Evolutionary conservation across 2,797 vertebrate genomes (phyloP), one percentile per base, ranked within the genome.

Genomic region (Coendou prehensilis): DNA sequence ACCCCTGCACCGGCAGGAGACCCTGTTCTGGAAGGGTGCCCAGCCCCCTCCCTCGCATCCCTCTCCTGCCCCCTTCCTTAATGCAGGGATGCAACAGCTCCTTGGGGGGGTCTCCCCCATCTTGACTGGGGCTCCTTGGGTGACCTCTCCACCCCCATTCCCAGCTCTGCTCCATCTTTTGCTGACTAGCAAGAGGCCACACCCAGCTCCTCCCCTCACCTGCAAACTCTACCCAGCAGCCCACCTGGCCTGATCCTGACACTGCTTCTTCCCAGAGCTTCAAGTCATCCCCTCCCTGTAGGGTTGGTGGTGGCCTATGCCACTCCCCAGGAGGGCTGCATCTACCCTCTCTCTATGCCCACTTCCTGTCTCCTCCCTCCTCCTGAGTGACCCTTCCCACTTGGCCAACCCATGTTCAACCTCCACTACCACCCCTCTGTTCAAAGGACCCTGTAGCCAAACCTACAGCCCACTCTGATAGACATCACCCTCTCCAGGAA

Each of bases 401-500:
- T 13, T 0, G 0, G 41, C 5, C 2, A 26, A 52, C 33, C 56
- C 15, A 17, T 5, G 9, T 6, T 15, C n/a, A 47, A 50, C 37
- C 59, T 37, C 28, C 26, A 64, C 22, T 18, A 30, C 33, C 9
- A 30, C 33, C 9, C 0, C 41, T 22, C 26, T 84, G 64, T 63
- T 23, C 50, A 20, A 47, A 47, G 45, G 76, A 33, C 9, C 1
- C 50, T 30, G 0, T 41, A 41, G 37, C 50, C 50, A 80, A 69
- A 37, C 26, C n/a, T 18, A 30, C 6, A 30, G 11, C 45, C 26
- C 26, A 30, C 50, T 11, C 54, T 14, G 1, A 6, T 8, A 64
- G 84, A 91, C 4, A 47, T 26, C 86, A 64, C 91, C 33, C 1
- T 73, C 83, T 96, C 95, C 82, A 91, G 88, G 94, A 76, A 95